Evolutionary conservation across 2,888 invertebrate species (phyloP).

Genomic region (Tachina fera): DNA sequence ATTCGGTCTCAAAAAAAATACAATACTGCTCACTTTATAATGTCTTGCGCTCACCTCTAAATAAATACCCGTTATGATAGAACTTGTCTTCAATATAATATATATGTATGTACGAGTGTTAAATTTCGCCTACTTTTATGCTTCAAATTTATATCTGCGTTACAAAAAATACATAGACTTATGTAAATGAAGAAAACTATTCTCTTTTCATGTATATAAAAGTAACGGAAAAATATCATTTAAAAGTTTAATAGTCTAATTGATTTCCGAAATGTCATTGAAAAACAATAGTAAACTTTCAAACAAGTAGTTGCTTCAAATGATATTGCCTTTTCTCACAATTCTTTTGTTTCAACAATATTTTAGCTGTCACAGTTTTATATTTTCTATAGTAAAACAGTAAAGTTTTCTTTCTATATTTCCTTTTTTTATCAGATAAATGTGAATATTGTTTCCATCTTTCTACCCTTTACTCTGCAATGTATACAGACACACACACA

Average conservation of each 20-base stretch:
- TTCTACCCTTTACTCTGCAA: slow-evolving; percentile 33
- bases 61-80: no score
- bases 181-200: neutral
- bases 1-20: no score
- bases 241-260: slow-evolving; percentile 51
- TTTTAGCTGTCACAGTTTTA: slow-evolving; percentile 55
- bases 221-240: slow-evolving; percentile 23
- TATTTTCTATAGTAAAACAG: slow-evolving; percentile 17
- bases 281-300: slow-evolving; percentile 21
- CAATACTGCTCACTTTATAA: no score
- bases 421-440: slow-evolving; percentile 43
- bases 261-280: slow-evolving; percentile 58
- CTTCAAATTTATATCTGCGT: neutral
- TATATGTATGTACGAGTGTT: no score
- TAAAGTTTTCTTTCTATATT: slow-evolving; percentile 32
- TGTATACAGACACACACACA: neutral
- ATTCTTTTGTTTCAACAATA: slow-evolving; percentile 37
- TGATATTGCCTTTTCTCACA: neutral
- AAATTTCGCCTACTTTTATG: neutral
- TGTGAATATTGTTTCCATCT: slow-evolving; percentile 42
- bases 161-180: neutral
- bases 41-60: no score
- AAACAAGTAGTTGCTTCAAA: neutral
- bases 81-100: no score
- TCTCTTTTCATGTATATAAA: neutral